Conservation (phyloP, 2,113 vertebrate genomes). For the Phocoena sinus region DNA sequence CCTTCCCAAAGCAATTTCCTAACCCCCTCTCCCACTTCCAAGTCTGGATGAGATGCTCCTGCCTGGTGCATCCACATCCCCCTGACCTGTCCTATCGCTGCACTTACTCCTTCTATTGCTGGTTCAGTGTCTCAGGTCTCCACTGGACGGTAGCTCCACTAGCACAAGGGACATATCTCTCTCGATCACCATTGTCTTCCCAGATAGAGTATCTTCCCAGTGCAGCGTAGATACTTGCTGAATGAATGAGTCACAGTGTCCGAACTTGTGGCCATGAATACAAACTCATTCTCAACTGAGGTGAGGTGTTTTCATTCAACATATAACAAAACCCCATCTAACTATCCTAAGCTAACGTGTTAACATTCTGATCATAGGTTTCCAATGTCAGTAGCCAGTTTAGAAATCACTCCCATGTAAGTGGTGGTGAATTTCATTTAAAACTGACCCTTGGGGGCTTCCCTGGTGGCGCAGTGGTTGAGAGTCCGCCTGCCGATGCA, state of each 20-base stretch:
- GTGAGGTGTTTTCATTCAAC: neutral
- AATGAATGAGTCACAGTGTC: neutral
- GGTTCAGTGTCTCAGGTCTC: neutral
- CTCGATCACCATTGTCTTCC: neutral
- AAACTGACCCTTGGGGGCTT: neutral
- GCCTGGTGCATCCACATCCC: accelerated
- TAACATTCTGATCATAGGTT: neutral
- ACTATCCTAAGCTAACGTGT: neutral
- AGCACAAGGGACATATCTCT: neutral
- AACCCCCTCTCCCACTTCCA: accelerated
- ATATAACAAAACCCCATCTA: neutral
- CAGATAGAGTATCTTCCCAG: neutral
- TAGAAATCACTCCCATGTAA: neutral
- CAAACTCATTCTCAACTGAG: neutral
- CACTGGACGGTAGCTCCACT: neutral
- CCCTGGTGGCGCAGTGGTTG: no score
- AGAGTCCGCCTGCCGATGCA: no score
- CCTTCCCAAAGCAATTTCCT: neutral
- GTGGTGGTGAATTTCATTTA: neutral
- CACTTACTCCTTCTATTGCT: neutral
- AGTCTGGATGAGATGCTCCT: neutral
- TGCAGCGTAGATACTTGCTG: neutral
- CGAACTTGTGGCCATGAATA: neutral
- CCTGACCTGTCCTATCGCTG: no score
- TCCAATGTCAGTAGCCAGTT: neutral